Evolutionary conservation across 2,113 vertebrate species (phyloP).

Genomic region (Siphamia tubifer): DNA sequence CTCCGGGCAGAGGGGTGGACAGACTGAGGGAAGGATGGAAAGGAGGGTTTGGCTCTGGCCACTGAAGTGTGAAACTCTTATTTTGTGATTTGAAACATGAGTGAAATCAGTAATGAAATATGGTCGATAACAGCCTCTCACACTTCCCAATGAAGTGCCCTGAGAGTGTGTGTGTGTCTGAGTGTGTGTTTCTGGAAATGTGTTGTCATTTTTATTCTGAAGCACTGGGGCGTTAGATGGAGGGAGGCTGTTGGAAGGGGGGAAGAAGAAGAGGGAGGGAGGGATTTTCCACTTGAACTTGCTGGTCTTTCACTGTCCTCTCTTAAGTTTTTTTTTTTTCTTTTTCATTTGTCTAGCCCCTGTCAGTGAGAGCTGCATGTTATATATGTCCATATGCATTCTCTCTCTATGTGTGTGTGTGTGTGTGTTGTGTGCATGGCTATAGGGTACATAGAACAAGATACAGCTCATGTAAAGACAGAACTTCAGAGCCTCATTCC

Average conservation of each 20-base stretch:
- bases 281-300: constrained; percentile 81
- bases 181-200: constrained; percentile 74
- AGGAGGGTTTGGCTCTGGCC: constrained; percentile 74
- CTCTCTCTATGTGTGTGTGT: constrained; percentile 14
- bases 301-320: constrained; percentile 72
- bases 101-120: constrained; percentile 88
- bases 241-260: constrained; percentile 47
- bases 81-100: constrained; percentile 90
- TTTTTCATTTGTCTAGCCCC: constrained; percentile 74
- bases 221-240: constrained; percentile 83
- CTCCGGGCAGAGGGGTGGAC: constrained; percentile 58
- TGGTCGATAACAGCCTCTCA: constrained; percentile 82
- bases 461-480: constrained; percentile 34
- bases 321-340: constrained; percentile 53
- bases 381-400: not conserved
- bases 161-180: constrained; percentile 34
- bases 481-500: not conserved
- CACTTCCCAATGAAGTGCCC: constrained; percentile 72
- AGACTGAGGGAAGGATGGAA: constrained; percentile 56
- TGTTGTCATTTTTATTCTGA: constrained; percentile 86
- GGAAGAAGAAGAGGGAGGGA: constrained; percentile 18
- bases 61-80: constrained; percentile 84
- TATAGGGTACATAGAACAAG: constrained; percentile 11
- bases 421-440: not conserved
- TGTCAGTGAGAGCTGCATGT: constrained; percentile 63